Conservation (phyloP, 2,113 vertebrate species). For the Oceanodroma tethys region DNA sequence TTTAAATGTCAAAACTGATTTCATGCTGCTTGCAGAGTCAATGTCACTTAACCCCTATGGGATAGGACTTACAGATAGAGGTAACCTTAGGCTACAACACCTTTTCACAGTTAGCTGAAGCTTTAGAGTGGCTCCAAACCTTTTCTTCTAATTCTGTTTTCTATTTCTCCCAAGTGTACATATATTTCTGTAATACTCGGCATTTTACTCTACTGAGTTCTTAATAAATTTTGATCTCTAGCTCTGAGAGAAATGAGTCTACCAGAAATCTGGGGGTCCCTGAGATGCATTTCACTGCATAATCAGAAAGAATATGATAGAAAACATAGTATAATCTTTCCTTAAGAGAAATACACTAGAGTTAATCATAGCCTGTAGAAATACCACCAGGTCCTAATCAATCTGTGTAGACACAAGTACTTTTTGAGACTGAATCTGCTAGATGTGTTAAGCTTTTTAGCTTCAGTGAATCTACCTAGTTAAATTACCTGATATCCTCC, state of each 20-base stretch:
- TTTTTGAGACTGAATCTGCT: neutral
- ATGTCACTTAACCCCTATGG: accelerated
- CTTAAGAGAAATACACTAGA: neutral
- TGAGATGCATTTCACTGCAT: neutral
- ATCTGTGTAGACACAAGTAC: neutral
- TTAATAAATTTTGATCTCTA: neutral
- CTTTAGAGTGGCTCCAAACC: neutral
- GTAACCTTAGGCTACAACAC: neutral
- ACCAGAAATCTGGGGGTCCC: neutral
- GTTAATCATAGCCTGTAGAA: neutral
- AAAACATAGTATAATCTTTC: neutral
- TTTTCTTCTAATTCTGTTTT: neutral
- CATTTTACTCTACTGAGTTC: neutral
- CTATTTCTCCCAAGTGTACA: neutral
- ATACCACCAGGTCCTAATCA: neutral
- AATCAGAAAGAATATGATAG: neutral
- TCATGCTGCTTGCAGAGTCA: neutral
- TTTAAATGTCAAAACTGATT: neutral
- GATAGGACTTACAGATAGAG: neutral
- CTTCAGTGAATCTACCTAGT: neutral
- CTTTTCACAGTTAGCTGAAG: neutral
- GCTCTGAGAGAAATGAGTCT: neutral
- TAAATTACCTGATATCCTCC: neutral
- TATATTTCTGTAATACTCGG: neutral
- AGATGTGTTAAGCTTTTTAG: neutral